Base-by-base conservation (phyloP, 1,140 invertebrate species). In the Batillaria attramentaria region DNA sequence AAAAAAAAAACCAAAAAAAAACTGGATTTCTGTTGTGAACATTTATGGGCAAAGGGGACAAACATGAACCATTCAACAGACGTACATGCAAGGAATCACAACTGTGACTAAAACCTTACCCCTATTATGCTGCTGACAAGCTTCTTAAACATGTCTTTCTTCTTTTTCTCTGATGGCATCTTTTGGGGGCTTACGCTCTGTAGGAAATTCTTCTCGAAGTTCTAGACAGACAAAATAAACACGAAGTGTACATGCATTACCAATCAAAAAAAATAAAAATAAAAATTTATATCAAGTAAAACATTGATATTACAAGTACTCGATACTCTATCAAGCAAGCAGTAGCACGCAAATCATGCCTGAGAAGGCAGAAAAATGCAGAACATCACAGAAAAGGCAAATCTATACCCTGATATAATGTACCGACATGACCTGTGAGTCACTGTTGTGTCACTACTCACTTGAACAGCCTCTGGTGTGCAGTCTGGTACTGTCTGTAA, bases 91-190 rank as follows among this genome's bases (percentile, higher is more conserved):
- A n/a, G n/a, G n/a, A n/a, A n/a, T n/a, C n/a, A n/a, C n/a, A n/a
- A n/a, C n/a, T n/a, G n/a, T n/a, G n/a, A n/a, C n/a, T n/a, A n/a
- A n/a, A 87, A 90, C 66, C 87, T 84, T 83, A 91, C 90, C 78
- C 88, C 89, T 68, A 91, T 89, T 35, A 96, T 94, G 90, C 94
- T 94, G 78, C 93, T 93, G 2, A 96, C 96, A 60, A 98, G 93
- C 91, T 96, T 97, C 89, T 95, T 97, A 89, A 97, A 97, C 20
- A 96, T 92, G 88, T 97, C 96, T 85, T 96, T 96, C 89, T 97
- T 97, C 79, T 94, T 94, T 87, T 97, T 97, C 85, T 97, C 96
- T 20, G 95, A 74, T 65, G 86, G 60, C 66, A 87, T 83, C 70
- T 87, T 84, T 70, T 86, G 81, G 33, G 93, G 93, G 18, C 93